Evolutionary conservation across 2,113 vertebrate genomes (phyloP), one percentile per base, ranked within the genome.

Genomic region (Oxyruncus cristatus): DNA sequence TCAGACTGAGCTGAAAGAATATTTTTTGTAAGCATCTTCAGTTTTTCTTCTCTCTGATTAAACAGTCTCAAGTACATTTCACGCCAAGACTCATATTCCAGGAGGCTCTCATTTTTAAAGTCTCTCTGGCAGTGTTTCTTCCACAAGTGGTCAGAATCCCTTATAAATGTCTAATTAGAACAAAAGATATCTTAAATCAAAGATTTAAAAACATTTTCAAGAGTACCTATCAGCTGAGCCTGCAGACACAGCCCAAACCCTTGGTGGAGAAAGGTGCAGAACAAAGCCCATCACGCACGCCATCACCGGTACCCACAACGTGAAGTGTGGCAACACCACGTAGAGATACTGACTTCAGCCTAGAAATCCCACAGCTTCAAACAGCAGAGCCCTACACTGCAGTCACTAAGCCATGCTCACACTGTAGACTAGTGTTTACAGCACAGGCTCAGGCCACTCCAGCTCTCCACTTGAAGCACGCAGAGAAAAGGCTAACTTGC

Each of bases 71-170:
- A 85, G 92, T 98, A 98, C 98, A 99, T 98, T 96, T 99, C 98
- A 78, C 98, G 98, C 98, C 98, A 99, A n/a, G 98, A 99, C 85
- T 99, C 98, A 37, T 98, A 98, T 73, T 98, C 98, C 85, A 97
- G 90, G 46, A 98, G 97, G 78, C 39, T 95, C 47, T 98, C 96
- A 16, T 97, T 96, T 93, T 98, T 98, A 86, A 99, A 99, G 70
- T 99, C 98, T 85, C 95, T 98, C 94, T 98, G 96, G 86, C 98
- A 99, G 81, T 99, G 98, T 74, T 96, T 98, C 91, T 98, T 98
- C 99, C 98, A 99, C 39, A 99, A 95, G 83, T 98, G 96, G 88
- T 98, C 98, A 8, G 98, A 98, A 55, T 98, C 96, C 56, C 98
- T 97, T 6, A 98, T 79, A 94, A 99, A 98, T 1, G 63, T 90